A percentile compares a stretch with the other conserved stretches of the same genome.
Evolutionary conservation across 35 echinoderm and acorn worm genomes (phyloP).

Genomic region (Patiria miniata): DNA sequence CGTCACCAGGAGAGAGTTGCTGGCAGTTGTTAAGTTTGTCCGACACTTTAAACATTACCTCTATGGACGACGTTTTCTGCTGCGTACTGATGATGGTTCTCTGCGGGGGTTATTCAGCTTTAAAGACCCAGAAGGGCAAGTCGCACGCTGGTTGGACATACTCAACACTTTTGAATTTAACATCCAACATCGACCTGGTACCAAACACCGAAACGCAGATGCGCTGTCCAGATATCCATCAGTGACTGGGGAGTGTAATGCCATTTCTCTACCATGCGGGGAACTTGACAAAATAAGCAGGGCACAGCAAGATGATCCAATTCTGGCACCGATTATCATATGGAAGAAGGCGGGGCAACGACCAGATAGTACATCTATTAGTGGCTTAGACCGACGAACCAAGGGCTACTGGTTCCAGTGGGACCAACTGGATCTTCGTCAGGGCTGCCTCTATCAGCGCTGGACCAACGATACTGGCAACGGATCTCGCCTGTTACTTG

Average conservation of each 20-base stretch:
- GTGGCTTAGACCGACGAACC: background rate
- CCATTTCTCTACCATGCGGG: background rate
- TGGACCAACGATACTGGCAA: constrained; percentile 36
- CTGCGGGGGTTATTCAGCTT: constrained; percentile 19
- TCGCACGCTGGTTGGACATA: background rate
- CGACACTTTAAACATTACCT: constrained; percentile 14
- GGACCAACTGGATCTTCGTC: constrained; percentile 10
- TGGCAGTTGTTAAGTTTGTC: constrained; percentile 9
- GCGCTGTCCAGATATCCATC: constrained; percentile 34
- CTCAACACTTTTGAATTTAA: background rate
- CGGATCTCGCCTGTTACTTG: background rate
- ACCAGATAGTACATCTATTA: background rate
- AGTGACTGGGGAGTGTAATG: background rate
- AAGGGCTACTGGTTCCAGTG: constrained; percentile 50
- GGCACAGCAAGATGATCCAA: constrained; percentile 8
- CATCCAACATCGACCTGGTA: constrained; percentile 29
- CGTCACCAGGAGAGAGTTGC: constrained; percentile 41
- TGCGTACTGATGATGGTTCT: constrained; percentile 39
- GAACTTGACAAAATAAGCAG: background rate
- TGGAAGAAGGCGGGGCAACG: constrained; percentile 22
- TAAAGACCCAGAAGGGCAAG: constrained; percentile 20
- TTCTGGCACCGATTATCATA: background rate
- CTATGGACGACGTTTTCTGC: constrained; percentile 32
- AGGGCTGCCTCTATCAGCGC: constrained; percentile 9
- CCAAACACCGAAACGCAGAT: constrained; percentile 48